Conservation (phyloP, 2,113 vertebrate genomes). For the Aythya baeri region DNA sequence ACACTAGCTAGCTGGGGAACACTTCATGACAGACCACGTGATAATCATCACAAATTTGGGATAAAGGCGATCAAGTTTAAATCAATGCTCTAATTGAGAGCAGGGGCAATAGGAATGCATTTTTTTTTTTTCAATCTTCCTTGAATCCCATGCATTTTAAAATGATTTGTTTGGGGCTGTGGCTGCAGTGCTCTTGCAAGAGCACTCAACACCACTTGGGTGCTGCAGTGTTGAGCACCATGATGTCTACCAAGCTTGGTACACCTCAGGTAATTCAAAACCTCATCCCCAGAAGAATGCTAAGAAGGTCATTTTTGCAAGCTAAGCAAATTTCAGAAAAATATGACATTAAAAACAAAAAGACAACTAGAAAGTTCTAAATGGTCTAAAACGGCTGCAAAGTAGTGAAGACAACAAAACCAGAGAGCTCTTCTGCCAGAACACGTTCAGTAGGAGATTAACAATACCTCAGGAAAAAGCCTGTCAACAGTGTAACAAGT, state of each 20-base stretch:
- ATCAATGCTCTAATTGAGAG: neutral
- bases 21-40: neutral
- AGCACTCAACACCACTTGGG: too few species aligned
- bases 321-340: neutral
- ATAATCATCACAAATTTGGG: neutral
- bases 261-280: neutral
- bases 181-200: neutral
- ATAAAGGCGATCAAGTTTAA: neutral
- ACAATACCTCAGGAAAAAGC: slow-evolving; percentile 5
- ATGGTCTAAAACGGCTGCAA: neutral
- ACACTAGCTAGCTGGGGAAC: neutral
- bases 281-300: too few species aligned
- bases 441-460: neutral
- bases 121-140: neutral
- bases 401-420: neutral
- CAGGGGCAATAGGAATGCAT: neutral
- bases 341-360: neutral
- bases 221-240: neutral
- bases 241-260: neutral
- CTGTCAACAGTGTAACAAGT: neutral
- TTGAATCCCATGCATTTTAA: neutral
- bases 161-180: neutral
- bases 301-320: neutral
- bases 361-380: neutral
- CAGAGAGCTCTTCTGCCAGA: neutral